Base-by-base conservation (phyloP, 2,797 vertebrate species). In the Scomberomorus guttatus region DNA sequence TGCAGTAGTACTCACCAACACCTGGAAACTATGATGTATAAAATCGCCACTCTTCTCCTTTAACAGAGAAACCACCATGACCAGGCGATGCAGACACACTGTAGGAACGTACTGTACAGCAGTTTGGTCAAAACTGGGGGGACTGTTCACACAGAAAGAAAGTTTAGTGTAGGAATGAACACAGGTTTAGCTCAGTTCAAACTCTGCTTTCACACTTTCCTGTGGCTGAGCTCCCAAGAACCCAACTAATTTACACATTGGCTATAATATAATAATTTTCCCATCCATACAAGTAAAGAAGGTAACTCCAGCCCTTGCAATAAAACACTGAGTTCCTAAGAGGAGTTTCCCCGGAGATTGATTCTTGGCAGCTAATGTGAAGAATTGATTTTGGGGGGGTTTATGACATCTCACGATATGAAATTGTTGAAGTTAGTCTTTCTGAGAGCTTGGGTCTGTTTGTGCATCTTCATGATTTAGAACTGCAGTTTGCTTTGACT, bases 301-400 rank as follows among this genome's bases (percentile, higher is more conserved):
- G 14, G 4, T 32, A 55, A 25, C 52, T 27, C n/a, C 42, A 59
- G 58, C 37, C 32, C 32, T 55, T 68, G 24, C 32, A 59, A 22
- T 56, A 46, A 25, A 14, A 73, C 59, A 27, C 22, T 25, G 18
- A 57, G 42, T 44, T 37, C 42, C 18, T 25, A 46, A n/a, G 46
- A 50, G 52, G 48, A 75, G 64, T 72, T 76, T 79, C 37, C 27
- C n/a, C 54, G 29, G 27, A 46, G 67, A 79, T 25, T 65, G 50
- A 77, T 50, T 75, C 58, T 48, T 70, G 57, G 75, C 68, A 67
- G 74, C 24, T 71, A 80, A 85, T 58, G 60, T 60, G 70, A 74
- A 58, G 62, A 55, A 86, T 83, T 5, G 65, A 81, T 84, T 75
- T 81, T 72, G 15, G 37, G 10, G 27, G 74, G 39, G 39, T 86